Percentiles rank a stretch among this genome's conserved stretches.
Evolutionary conservation across 2,797 vertebrate genomes (phyloP).

Genomic region (Platalea minor): DNA sequence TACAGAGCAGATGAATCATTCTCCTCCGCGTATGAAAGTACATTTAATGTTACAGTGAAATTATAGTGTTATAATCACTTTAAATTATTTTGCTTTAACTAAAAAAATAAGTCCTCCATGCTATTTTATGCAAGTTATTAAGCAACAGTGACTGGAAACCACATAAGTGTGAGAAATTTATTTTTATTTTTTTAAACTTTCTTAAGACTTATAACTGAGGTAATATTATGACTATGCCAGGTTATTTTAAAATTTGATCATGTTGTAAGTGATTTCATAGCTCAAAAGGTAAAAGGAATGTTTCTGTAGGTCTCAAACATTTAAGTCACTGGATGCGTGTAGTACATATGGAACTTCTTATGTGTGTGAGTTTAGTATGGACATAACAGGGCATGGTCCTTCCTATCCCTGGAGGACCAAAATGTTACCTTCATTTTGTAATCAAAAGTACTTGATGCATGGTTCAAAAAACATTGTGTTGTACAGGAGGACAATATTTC

Average conservation of each 20-base stretch:
- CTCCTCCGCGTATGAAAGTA: neutral
- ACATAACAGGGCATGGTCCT: neutral
- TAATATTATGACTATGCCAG: neutral
- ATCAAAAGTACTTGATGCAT: neutral
- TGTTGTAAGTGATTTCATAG: neutral
- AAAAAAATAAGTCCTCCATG: neutral
- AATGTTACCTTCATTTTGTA: neutral
- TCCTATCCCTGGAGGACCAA: neutral
- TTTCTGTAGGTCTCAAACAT: neutral
- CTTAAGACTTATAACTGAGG: neutral
- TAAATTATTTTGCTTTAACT: neutral
- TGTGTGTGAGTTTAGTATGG: neutral
- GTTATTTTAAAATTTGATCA: neutral
- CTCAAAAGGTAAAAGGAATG: neutral
- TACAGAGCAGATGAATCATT: neutral
- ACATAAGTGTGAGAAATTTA: neutral
- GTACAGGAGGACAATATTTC: neutral
- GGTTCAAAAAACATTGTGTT: neutral
- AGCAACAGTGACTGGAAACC: neutral
- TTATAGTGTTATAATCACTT: neutral
- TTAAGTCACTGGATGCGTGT: neutral
- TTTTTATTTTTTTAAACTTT: neutral
- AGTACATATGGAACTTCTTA: neutral
- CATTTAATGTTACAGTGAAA: neutral
- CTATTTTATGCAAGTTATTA: neutral